Evolutionary conservation across 2,113 vertebrate species (phyloP).

Genomic region (Ochotona curzoniae): DNA sequence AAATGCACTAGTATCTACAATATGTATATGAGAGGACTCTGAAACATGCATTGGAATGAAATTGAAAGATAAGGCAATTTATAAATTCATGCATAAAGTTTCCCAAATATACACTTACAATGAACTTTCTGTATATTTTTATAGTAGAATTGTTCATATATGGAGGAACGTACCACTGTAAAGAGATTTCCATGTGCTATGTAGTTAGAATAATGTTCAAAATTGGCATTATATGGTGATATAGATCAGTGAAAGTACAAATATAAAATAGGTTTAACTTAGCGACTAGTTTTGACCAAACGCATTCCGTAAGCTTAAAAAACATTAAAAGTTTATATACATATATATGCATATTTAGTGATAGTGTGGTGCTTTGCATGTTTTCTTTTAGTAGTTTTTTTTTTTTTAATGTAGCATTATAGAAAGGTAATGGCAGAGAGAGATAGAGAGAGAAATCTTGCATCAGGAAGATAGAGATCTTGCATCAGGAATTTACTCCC

Average conservation of each 20-base stretch:
- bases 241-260: background rate
- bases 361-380: background rate
- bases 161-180: background rate
- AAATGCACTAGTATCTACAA: background rate
- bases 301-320: background rate
- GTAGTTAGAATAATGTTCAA: background rate
- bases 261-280: background rate
- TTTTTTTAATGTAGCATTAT: too few relatives aligned
- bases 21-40: too few relatives aligned
- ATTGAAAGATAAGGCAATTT: too few relatives aligned
- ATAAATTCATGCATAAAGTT: too few relatives aligned
- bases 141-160: background rate
- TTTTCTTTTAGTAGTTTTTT: too few relatives aligned
- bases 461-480: too few relatives aligned
- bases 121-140: too few relatives aligned
- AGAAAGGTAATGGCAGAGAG: too few relatives aligned
- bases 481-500: too few relatives aligned
- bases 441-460: too few relatives aligned
- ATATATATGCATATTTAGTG: background rate
- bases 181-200: background rate
- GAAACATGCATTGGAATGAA: too few relatives aligned
- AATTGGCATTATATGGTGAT: background rate
- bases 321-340: background rate
- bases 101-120: too few relatives aligned
- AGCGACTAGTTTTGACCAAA: background rate